Base-by-base conservation (phyloP, 2,797 vertebrate genomes). In the Trematomus bernacchii region DNA sequence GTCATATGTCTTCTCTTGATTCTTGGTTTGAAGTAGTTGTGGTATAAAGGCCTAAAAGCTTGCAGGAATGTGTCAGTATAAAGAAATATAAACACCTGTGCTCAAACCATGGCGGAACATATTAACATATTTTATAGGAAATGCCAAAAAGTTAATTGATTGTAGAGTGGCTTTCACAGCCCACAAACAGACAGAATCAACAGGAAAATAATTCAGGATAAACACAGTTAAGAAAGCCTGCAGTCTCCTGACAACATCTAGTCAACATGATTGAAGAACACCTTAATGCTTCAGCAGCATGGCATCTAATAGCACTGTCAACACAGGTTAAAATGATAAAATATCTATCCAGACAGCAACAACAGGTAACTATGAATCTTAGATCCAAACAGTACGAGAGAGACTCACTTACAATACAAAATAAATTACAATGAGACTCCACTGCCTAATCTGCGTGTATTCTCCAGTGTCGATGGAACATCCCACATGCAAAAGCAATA, bases 191-290 rank as follows among this genome's bases (percentile, higher is more conserved):
- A 57, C 4, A 53, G 10, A 74, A 66, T 14, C 62, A 74, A 73
- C 11, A 51, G 3, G 11, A 52, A 61, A 70, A 83, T 40, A 27
- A 64, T 57, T 53, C 23, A 18, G 19, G 2, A 61, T 21, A 52
- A 77, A 74, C 47, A 54, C n/a, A 59, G 48, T 18, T 15, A 67
- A 58, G 48, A 71, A 62, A 23, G 21, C 68, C 21, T 77, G 64
- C 27, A 50, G 73, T 65, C 66, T 76, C 61, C 6, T 43, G 65
- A 27, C 65, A 23, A 66, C 42, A 61, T 64, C 44, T 27, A 37
- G 53, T 21, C 58, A 69, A 58, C 42, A 43, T 76, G 71, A 87
- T 57, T 69, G 80, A 88, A 75, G 50, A 80, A 84, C 89, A 73
- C 62, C 71, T 63, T 80, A 76, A 85, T 69, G 63, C 72, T 60